A percentile compares a stretch with the other conserved stretches of the same genome.
Conservation (phyloP, 2,888 invertebrate species). For the Cephus sareptanus region DNA sequence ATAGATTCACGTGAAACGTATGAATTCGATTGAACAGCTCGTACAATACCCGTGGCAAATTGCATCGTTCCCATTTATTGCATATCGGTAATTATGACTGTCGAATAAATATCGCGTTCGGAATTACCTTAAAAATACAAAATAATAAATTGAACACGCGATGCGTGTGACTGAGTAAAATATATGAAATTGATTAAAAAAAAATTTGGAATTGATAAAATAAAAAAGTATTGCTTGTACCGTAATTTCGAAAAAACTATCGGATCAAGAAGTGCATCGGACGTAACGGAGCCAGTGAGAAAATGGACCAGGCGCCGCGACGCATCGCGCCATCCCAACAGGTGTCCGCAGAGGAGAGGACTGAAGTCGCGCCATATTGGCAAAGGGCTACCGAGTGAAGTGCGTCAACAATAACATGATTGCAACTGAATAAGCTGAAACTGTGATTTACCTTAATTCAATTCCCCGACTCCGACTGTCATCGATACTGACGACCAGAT, state of each 20-base stretch:
- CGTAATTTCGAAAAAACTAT: not conserved
- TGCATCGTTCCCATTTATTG: not conserved
- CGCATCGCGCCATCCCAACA: not conserved
- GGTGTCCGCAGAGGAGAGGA: not conserved
- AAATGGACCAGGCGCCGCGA: not conserved
- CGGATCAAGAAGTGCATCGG: not conserved
- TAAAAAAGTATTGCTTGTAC: not conserved
- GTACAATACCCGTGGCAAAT: not conserved
- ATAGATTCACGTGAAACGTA: not conserved
- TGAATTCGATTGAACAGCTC: not conserved
- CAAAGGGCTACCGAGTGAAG: not conserved
- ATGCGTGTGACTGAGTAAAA: not conserved
- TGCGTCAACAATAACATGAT: not conserved
- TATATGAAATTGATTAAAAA: not conserved
- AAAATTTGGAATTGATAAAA: not conserved
- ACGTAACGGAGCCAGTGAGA: not conserved
- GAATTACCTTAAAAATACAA: too few species aligned
- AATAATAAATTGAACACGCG: not conserved
- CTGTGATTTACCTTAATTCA: conserved; percentile 50
- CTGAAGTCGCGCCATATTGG: not conserved
- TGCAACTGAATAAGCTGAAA: too few species aligned
- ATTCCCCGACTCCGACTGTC: conserved; percentile 50
- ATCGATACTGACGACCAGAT: conserved; percentile 57
- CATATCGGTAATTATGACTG: not conserved
- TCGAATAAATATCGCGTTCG: not conserved